Conservation (phyloP, 2,113 vertebrate genomes). For the Pachyramphus minor region DNA sequence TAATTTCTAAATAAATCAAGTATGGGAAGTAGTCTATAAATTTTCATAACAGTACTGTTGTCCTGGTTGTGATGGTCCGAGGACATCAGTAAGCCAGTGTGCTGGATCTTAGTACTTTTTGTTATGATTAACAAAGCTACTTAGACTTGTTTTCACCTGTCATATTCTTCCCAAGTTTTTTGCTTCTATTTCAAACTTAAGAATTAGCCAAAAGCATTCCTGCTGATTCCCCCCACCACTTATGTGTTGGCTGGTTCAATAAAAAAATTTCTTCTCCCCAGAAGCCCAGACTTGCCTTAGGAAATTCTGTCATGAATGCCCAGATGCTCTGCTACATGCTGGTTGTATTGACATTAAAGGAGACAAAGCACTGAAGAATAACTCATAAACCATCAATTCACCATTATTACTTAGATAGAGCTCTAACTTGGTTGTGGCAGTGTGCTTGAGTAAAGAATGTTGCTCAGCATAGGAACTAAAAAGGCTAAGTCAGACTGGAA, state of each 20-base stretch:
- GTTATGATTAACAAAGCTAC: neutral
- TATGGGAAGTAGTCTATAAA: neutral
- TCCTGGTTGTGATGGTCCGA: neutral
- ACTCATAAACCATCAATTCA: conserved; percentile 28
- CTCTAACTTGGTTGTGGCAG: neutral
- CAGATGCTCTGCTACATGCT: neutral
- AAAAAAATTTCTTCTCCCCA: neutral
- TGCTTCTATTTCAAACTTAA: neutral
- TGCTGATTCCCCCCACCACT: neutral
- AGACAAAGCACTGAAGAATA: conserved; percentile 37
- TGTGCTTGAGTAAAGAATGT: neutral
- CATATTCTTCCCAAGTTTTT: neutral
- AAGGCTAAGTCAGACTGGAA: neutral
- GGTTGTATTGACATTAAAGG: conserved; percentile 1
- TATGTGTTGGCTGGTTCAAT: neutral
- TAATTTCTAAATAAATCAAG: neutral
- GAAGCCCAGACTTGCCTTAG: neutral
- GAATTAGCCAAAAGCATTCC: neutral
- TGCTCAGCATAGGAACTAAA: neutral
- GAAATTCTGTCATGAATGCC: neutral
- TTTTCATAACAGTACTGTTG: neutral
- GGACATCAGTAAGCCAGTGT: neutral
- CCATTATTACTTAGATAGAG: neutral
- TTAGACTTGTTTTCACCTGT: neutral
- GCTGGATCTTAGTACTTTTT: neutral